phyloP scores from a whole-genome alignment of 2,113 vertebrate species.

The Elephantulus edwardii region DNA sequence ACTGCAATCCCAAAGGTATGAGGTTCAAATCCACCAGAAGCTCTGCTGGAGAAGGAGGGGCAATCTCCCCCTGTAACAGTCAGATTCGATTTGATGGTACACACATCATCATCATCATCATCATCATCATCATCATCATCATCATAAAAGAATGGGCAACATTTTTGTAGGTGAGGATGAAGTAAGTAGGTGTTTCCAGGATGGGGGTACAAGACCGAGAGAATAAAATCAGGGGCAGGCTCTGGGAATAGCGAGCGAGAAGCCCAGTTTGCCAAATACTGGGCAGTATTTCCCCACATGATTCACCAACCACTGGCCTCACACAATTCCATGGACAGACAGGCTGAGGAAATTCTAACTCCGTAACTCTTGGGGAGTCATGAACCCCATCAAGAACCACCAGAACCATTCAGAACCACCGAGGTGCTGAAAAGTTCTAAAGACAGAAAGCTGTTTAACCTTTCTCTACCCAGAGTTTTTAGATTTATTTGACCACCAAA shows the following conservation, averaged over 20 bases:
- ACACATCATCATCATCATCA: too few species aligned
- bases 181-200: background rate
- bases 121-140: too few species aligned
- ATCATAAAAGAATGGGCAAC: background rate
- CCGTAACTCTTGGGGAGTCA: background rate
- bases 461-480: background rate
- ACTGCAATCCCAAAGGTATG: too few species aligned
- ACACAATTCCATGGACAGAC: background rate
- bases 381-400: too few species aligned
- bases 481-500: background rate
- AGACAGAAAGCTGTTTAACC: background rate
- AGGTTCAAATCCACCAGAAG: too few species aligned
- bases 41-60: too few species aligned
- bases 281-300: background rate
- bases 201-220: background rate
- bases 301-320: background rate
- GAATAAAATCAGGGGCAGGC: background rate
- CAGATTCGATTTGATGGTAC: too few species aligned
- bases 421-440: background rate
- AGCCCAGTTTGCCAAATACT: background rate
- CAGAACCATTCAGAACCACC: too few species aligned
- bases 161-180: background rate
- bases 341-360: fast-evolving
- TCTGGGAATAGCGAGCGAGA: background rate
- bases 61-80: too few species aligned